Evolutionary conservation across 2,888 invertebrate species (phyloP).

Genomic region (Zeuzera pyrina): DNA sequence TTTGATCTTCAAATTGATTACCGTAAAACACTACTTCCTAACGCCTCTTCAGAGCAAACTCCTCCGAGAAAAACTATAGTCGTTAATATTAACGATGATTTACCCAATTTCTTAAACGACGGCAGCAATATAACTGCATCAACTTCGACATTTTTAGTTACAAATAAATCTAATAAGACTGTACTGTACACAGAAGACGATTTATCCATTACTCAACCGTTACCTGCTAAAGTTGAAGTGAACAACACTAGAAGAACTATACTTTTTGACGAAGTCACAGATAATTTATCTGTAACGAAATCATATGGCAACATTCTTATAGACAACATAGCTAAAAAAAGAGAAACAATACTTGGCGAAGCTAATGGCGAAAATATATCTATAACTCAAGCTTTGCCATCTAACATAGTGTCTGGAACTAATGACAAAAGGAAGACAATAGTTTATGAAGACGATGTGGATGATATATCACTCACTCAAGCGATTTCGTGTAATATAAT

Average conservation of each 20-base stretch:
- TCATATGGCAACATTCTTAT: too few species aligned
- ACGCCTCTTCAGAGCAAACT: conserved; percentile 16
- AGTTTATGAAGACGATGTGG: background rate
- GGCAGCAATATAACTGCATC: too few species aligned
- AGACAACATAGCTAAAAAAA: conserved; percentile 14
- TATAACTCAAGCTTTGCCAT: conserved; percentile 21
- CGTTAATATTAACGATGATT: conserved; percentile 42
- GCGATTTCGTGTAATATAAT: conserved; percentile 1
- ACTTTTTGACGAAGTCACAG: too few species aligned
- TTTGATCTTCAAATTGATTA: conserved; percentile 20
- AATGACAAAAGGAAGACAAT: background rate
- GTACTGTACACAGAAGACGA: too few species aligned
- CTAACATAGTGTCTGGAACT: conserved; percentile 7
- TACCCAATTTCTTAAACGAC: conserved; percentile 36
- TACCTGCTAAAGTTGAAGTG: conserved; percentile 20
- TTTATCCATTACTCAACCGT: conserved; percentile 28
- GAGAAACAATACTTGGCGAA: conserved; percentile 23
- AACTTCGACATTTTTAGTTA: too few species aligned
- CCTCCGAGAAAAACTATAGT: conserved; percentile 42
- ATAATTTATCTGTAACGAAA: too few species aligned
- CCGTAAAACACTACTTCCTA: conserved; percentile 21
- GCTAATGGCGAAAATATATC: conserved; percentile 24
- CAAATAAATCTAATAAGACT: too few species aligned
- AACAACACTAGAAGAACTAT: too few species aligned
- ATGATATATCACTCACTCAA: conserved; percentile 5